phyloP scores from a whole-genome alignment of 2,888 invertebrate species.

The Hedychridium roseum region DNA sequence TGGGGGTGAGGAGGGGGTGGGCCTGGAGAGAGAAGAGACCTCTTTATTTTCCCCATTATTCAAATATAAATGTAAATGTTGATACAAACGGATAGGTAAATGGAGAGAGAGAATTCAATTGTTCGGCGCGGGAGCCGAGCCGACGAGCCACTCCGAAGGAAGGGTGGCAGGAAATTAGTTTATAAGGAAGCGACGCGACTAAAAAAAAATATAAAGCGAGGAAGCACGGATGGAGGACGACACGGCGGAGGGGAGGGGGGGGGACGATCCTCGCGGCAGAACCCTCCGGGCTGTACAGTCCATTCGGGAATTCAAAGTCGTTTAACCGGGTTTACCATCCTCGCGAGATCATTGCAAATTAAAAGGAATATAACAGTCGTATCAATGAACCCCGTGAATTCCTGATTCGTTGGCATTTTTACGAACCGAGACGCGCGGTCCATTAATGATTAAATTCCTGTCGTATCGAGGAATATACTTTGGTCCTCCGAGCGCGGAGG shows the following conservation, averaged over 20 bases:
- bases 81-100: conserved; percentile 65
- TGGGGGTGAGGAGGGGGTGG: conserved; percentile 20
- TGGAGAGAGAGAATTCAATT: conserved; percentile 64
- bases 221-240: conserved; percentile 3
- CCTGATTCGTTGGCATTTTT: conserved; percentile 9
- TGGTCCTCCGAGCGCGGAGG: conserved; percentile 2
- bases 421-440: neutral
- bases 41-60: conserved; percentile 64
- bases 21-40: conserved; percentile 31
- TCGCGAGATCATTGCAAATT: too few species aligned
- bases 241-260: neutral
- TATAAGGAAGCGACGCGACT: conserved; percentile 60
- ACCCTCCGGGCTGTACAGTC: conserved; percentile 27
- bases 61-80: conserved; percentile 65
- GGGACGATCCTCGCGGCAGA: conserved; percentile 32
- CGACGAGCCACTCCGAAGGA: conserved; percentile 18
- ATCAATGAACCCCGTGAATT: too few species aligned
- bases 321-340: too few species aligned
- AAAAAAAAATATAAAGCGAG: conserved; percentile 35
- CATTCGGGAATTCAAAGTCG: conserved; percentile 20
- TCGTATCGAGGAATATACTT: conserved; percentile 2
- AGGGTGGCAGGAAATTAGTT: conserved; percentile 59
- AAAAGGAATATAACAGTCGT: too few species aligned
- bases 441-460: conserved; percentile 2
- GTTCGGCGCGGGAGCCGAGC: conserved; percentile 47